Conservation (phyloP, 2,888 invertebrate genomes). For the Apodemia duryi region DNA sequence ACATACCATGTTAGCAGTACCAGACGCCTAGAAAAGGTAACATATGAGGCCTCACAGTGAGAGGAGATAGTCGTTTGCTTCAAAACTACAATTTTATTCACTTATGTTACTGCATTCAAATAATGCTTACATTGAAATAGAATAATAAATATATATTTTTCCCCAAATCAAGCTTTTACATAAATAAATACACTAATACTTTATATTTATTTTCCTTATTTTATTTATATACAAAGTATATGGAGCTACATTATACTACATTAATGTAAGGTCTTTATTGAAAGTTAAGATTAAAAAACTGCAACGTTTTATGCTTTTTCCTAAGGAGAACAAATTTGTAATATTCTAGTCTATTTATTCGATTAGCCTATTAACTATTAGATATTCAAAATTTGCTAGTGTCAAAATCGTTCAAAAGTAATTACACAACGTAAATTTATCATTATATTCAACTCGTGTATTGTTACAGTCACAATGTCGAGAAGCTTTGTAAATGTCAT, state of each 20-base stretch:
- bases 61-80: no score
- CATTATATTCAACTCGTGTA: neutral
- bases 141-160: neutral
- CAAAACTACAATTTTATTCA: no score
- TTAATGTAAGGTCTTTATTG: neutral
- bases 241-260: neutral
- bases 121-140: no score
- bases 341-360: neutral
- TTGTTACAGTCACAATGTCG: neutral
- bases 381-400: neutral
- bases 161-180: constrained; percentile 22
- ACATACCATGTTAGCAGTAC: no score
- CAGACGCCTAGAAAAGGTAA: no score
- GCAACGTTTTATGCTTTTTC: neutral
- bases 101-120: no score
- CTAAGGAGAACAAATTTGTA: neutral
- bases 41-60: no score
- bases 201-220: constrained; percentile 20
- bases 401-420: neutral
- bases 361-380: neutral
- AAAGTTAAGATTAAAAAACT: neutral
- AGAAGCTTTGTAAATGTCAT: constrained; percentile 16
- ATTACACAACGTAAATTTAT: constrained; percentile 6
- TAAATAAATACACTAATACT: constrained; percentile 20
- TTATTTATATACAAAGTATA: constrained; percentile 20